A percentile compares a stretch with the other conserved stretches of the same genome.
Evolutionary conservation across 2,797 vertebrate genomes (phyloP).

Genomic region (Scolopax rusticola): DNA sequence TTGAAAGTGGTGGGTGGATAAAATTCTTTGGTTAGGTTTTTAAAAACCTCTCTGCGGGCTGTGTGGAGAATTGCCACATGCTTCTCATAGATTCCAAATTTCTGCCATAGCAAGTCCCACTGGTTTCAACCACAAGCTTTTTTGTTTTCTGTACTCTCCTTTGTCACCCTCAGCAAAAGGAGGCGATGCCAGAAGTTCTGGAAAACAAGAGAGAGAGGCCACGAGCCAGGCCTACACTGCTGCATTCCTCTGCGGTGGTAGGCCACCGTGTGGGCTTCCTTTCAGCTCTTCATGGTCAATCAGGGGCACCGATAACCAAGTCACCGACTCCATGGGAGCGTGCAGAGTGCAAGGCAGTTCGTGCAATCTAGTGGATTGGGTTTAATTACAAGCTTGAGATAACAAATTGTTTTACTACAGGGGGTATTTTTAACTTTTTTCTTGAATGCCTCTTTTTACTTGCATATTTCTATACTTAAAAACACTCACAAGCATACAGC

Average conservation of each 20-base stretch:
- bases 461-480: not conserved
- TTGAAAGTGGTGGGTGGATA: conserved; percentile 82
- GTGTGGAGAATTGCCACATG: conserved; percentile 85
- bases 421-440: not conserved
- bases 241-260: conserved; percentile 79
- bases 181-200: conserved; percentile 51
- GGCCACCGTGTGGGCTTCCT: conserved; percentile 46
- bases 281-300: not conserved
- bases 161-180: conserved; percentile 54
- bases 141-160: conserved; percentile 82
- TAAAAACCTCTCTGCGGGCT: conserved; percentile 76
- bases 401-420: not conserved
- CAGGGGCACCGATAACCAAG: not conserved
- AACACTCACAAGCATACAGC: not conserved
- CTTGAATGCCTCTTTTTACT: not conserved
- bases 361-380: not conserved
- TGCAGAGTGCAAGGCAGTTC: not conserved
- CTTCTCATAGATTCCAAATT: conserved; percentile 85
- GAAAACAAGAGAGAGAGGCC: conserved; percentile 71
- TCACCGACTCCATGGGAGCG: not conserved
- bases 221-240: conserved; percentile 81
- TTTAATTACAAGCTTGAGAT: not conserved
- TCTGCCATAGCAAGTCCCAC: conserved; percentile 89
- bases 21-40: conserved; percentile 75
- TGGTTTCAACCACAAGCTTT: conserved; percentile 76